Conservation (phyloP, 2,888 invertebrate genomes). For the Amphipoea lucens region DNA sequence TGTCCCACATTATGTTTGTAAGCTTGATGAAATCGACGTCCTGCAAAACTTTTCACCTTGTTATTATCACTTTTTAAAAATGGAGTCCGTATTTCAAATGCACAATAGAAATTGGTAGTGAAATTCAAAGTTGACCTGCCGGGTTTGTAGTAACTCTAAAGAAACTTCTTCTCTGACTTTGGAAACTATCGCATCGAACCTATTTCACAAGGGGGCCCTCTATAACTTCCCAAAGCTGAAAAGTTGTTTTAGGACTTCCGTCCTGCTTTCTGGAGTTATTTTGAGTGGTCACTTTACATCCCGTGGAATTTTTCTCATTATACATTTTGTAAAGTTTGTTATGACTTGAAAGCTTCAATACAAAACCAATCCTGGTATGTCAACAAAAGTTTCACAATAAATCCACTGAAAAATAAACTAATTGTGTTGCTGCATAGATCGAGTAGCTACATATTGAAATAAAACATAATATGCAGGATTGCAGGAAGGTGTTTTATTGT, state of each 20-base stretch:
- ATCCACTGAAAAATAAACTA: background rate
- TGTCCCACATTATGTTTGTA: conserved; percentile 83
- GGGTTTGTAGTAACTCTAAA: conserved; percentile 57
- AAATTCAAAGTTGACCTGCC: conserved; percentile 66
- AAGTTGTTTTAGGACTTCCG: conserved; percentile 78
- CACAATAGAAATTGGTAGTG: conserved; percentile 74
- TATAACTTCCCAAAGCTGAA: conserved; percentile 75
- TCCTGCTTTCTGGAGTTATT: conserved; percentile 60
- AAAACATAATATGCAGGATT: background rate
- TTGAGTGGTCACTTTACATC: conserved; percentile 67
- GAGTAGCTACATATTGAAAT: background rate
- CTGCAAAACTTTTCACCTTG: conserved; percentile 78
- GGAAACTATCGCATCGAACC: conserved; percentile 77
- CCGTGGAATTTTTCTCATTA: conserved; percentile 36
- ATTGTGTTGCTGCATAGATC: background rate
- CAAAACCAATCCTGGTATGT: background rate
- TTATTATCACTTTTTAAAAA: conserved; percentile 75
- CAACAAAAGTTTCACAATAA: background rate
- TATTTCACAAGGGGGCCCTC: conserved; percentile 78
- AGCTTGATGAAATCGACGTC: conserved; percentile 81
- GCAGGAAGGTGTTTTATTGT: background rate
- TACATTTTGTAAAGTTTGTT: conserved; percentile 17
- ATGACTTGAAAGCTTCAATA: background rate
- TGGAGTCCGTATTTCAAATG: conserved; percentile 69
- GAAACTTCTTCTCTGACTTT: conserved; percentile 74